Evolutionary conservation across 1,140 invertebrate species (phyloP), one percentile per base, ranked within the genome.

Genomic region (Drosophila kohkoa): DNA sequence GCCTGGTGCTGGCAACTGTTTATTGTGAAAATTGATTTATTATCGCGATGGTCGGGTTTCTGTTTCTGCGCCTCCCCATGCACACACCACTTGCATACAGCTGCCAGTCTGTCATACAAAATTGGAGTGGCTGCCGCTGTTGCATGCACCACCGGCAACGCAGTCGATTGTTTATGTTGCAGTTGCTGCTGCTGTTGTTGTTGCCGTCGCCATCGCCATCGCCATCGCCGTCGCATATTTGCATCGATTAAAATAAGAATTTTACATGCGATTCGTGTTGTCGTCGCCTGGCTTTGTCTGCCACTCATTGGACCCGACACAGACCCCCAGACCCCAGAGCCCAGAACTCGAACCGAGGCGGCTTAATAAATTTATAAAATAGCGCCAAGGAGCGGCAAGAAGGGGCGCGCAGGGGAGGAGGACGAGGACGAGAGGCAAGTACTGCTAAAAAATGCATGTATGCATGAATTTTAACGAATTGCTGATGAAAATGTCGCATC

Each of bases 11-110:
- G 62, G 68, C 68, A 73, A 83, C 85, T 81, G 86, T 86, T 90
- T 82, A 90, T 90, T 90, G 86, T 90, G 80, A 90, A 90, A 90
- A 90, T 90, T 90, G 87, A 90, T 90, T 90, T 90, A 90, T 90
- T 90, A 90, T 90, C 86, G 69, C 82, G 85, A 79, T 88, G 83
- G 63, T 81, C 80, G 83, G 66, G 54, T 88, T 82, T 71, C 76
- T 67, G 46, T 45, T 68, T 28, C 43, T 71, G 65, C 13, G 46
- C 59, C 66, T 68, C 72, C 59, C 66, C 81, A 54, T 52, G 49
- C 45, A 59, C 41, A 51, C 41, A 51, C 43, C 58, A 62, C 46
- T 25, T 30, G 41, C 25, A 49, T 51, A 64, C 62, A 43, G 16
- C 67, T 43, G 41, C 62, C 70, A 35, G 65, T 49, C 75, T 77